phyloP scores from a whole-genome alignment of 2,888 invertebrate species.

The Cephalotes varians region DNA sequence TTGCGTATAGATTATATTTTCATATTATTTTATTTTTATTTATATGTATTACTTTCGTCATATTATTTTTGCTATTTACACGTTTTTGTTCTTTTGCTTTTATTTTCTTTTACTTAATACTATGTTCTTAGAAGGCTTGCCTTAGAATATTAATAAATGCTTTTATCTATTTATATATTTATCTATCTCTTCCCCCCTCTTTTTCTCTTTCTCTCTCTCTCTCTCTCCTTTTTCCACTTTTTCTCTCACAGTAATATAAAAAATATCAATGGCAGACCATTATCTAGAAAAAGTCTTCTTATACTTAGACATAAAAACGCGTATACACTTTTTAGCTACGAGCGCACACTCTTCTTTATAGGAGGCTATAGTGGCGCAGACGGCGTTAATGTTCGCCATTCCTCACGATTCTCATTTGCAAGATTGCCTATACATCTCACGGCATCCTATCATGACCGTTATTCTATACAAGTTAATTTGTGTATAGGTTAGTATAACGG shows the following conservation, averaged over 20 bases:
- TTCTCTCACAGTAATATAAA: conserved; percentile 61
- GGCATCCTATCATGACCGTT: conserved; percentile 74
- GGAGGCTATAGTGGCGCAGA: conserved; percentile 67
- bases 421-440: conserved; percentile 85
- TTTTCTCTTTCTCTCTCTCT: not conserved
- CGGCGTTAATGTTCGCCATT: conserved; percentile 83
- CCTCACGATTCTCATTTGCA: conserved; percentile 85
- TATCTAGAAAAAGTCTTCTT: conserved; percentile 77
- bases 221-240: conserved; percentile 38
- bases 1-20: too few relatives aligned
- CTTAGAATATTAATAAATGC: too few relatives aligned
- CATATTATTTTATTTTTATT: too few relatives aligned
- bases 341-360: conserved; percentile 51
- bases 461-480: conserved; percentile 70
- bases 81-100: too few relatives aligned
- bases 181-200: too few relatives aligned
- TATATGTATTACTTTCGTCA: too few relatives aligned
- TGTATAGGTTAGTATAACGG: conserved; percentile 68
- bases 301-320: conserved; percentile 64
- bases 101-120: too few relatives aligned
- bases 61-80: too few relatives aligned
- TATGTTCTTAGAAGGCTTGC: too few relatives aligned
- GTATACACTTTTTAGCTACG: conserved; percentile 51
- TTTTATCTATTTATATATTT: too few relatives aligned
- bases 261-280: conserved; percentile 77